These are phyloP conservation scores for Schizaphis graminum DNA, from an alignment of 2,888 invertebrate species.

Conservation along the genomic window DNA sequence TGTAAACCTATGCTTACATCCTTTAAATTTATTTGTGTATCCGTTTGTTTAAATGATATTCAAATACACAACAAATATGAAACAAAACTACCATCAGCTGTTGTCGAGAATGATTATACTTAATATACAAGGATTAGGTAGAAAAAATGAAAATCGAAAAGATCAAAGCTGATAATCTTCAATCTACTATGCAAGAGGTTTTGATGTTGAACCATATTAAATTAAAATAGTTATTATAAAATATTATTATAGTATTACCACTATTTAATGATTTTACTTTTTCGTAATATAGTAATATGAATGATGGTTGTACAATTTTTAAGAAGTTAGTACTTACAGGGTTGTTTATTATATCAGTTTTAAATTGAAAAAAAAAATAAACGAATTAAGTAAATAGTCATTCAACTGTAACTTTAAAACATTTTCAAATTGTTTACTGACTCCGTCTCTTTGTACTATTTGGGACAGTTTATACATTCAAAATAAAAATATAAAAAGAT, in stretches of 20 bases:
- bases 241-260: background rate
- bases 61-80: background rate
- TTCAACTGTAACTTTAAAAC: background rate
- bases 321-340: background rate
- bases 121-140: background rate
- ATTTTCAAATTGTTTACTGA: slow-evolving; percentile 44
- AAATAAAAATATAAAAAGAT: slow-evolving; percentile 19
- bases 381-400: background rate
- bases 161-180: background rate
- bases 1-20: background rate
- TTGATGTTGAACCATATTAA: background rate
- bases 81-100: background rate
- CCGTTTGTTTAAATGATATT: background rate
- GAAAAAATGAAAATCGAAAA: background rate
- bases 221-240: background rate
- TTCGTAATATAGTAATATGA: background rate
- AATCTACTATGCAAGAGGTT: background rate
- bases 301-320: background rate
- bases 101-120: background rate
- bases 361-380: slow-evolving; percentile 32
- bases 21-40: background rate
- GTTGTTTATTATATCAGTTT: background rate
- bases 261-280: background rate
- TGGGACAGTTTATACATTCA: background rate
- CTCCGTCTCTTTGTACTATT: slow-evolving; percentile 6